Base-by-base conservation (phyloP, 2,888 invertebrate genomes). In the Conus canariensis region DNA sequence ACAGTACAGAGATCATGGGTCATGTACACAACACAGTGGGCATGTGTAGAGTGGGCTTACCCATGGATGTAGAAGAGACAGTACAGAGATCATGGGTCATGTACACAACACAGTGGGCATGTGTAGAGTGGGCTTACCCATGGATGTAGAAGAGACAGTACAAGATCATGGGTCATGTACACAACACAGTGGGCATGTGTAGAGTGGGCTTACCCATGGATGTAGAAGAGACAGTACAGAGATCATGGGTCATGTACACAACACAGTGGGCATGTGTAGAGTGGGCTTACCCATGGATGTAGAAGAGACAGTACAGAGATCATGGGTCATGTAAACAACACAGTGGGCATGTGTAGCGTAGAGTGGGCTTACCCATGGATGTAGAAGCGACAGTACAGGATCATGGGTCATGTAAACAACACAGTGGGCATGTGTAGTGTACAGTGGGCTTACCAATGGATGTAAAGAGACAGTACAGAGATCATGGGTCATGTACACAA, bases 41-140 rank as follows among this genome's bases (percentile, higher is more conserved):
- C 30, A 30, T 30, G 30, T 30, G 30, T n/a, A n/a, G 9, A 12
- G 60, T 64, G 60, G 30, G 74, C 96, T 96, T 97, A 98, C 98
- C 98, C 98, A 97, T 98, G 98, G 93, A 98, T 98, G 97, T 98
- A 98, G 94, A 99, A 97, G 95, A 98, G 97, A 91, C 98, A 98
- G 94, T 98, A 98, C 89, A 99, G 97, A 93, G 98, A 97, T 96
- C 98, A 98, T 91, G 98, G 98, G 94, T 98, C 98, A 95, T 97
- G 97, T 90, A 98, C 97, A 93, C 30, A 30, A 30, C 30, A 30
- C 30, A 30, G 30, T 2, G 30, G 30, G 30, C 30, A 30, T 30
- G 30, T 30, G 30, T 30, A 30, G 30, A 30, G 30, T 30, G 30
- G n/a, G 70, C 96, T 96, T 97, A 98, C 30, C 98, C 98, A 97